Evolutionary conservation across 2,113 vertebrate species (phyloP).

Genomic region (Ageneiosus marmoratus): DNA sequence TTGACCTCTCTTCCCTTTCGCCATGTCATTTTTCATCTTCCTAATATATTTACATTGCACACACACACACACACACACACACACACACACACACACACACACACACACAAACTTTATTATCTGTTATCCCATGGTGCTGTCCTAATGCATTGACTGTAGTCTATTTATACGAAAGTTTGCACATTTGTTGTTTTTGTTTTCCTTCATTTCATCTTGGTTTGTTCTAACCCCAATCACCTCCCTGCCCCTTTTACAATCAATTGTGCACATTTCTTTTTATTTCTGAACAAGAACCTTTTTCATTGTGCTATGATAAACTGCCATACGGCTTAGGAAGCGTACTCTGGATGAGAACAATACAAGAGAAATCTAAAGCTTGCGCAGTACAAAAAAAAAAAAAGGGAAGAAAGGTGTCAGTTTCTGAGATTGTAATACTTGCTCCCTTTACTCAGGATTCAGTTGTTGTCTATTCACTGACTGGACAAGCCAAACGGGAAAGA

Average conservation of each 20-base stretch:
- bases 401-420: conserved; percentile 18
- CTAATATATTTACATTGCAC: conserved; percentile 29
- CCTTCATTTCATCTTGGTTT: conserved; percentile 38
- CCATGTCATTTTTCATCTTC: conserved; percentile 44
- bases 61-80: conserved; percentile 33
- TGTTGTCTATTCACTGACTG: conserved; percentile 30
- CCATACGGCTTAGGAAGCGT: conserved; percentile 28
- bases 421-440: conserved; percentile 15
- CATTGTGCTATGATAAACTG: conserved; percentile 34
- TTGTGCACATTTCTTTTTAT: conserved; percentile 52
- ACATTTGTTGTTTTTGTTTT: conserved; percentile 65
- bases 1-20: conserved; percentile 9
- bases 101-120: conserved; percentile 51
- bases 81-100: conserved; percentile 34
- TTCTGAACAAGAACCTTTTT: conserved; percentile 58
- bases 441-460: conserved; percentile 41
- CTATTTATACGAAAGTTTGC: conserved; percentile 74
- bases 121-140: conserved; percentile 79
- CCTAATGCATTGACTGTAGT: conserved; percentile 66
- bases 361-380: conserved; percentile 22
- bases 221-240: not conserved
- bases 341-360: conserved; percentile 12
- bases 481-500: conserved; percentile 32
- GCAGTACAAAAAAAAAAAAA: conserved; percentile 35
- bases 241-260: conserved; percentile 48